These are phyloP conservation scores for Coregonus suidteri DNA, from an alignment of 2,797 vertebrate genomes.

Conservation along the genomic window DNA sequence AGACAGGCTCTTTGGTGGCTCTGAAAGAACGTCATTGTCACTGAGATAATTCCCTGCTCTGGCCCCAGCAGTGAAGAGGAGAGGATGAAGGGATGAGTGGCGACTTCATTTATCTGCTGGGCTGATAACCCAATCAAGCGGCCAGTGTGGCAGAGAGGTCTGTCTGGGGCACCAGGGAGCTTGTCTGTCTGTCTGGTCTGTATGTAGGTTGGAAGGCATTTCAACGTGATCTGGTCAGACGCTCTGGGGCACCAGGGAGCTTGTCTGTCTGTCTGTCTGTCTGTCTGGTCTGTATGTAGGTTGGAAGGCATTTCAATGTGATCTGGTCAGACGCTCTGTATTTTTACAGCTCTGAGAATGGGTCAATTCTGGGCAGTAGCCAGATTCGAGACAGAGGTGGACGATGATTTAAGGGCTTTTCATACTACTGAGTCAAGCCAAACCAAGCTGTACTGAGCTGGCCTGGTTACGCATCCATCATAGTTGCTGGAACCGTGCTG, in stretches of 20 bases:
- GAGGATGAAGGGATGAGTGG: conserved; percentile 44
- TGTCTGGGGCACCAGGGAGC: conserved; percentile 41
- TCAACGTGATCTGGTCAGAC: neutral
- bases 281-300: neutral
- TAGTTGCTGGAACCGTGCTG: neutral
- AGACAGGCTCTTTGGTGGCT: conserved; percentile 49
- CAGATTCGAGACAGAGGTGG: neutral
- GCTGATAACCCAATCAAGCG: conserved; percentile 66
- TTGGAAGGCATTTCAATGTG: conserved; percentile 1
- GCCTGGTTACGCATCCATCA: neutral
- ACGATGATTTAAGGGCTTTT: neutral
- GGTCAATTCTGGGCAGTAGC: neutral
- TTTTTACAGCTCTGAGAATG: neutral
- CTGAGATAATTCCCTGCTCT: conserved; percentile 54
- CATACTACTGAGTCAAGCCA: neutral
- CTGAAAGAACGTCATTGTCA: conserved; percentile 56
- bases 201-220: conserved; percentile 5
- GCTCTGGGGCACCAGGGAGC: conserved; percentile 21
- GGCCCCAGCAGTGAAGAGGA: conserved; percentile 32
- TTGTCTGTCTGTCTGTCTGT: neutral
- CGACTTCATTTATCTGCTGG: conserved; percentile 62
- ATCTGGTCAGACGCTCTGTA: neutral
- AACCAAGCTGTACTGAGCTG: neutral
- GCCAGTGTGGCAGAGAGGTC: conserved; percentile 51
- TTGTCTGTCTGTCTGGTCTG: neutral